Percentiles rank a stretch among this genome's conserved stretches.
These are phyloP conservation scores for Pogonognathellus flavescens DNA, from an alignment of 1,140 invertebrate species.

Conservation along the genomic window DNA sequence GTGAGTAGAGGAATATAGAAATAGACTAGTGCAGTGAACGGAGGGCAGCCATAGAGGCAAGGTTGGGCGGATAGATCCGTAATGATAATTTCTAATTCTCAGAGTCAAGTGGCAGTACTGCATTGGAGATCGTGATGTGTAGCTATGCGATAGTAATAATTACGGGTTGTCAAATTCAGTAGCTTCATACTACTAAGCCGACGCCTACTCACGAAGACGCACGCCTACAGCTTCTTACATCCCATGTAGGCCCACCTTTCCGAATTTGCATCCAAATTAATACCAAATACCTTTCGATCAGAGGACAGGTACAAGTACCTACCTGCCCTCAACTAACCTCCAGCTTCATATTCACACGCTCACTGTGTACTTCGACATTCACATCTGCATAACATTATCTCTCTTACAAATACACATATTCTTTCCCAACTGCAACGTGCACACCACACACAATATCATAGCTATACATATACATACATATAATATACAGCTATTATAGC, in stretches of 20 bases:
- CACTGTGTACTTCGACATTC: background rate
- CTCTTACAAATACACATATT: background rate
- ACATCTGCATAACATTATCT: slow-evolving; percentile 32
- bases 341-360: slow-evolving; percentile 33
- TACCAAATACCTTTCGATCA: slow-evolving; percentile 59
- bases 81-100: slow-evolving; percentile 61
- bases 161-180: slow-evolving; percentile 66
- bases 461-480: too few relatives aligned
- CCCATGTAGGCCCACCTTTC: slow-evolving; percentile 57
- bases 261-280: slow-evolving; percentile 64
- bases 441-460: too few relatives aligned
- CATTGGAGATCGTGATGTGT: slow-evolving; percentile 60
- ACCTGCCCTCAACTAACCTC: slow-evolving; percentile 43
- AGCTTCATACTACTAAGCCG: slow-evolving; percentile 64
- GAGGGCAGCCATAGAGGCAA: slow-evolving; percentile 43
- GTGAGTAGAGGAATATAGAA: background rate
- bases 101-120: slow-evolving; percentile 56
- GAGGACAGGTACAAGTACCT: slow-evolving; percentile 36
- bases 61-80: slow-evolving; percentile 53
- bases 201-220: slow-evolving; percentile 66
- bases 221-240: slow-evolving; percentile 66
- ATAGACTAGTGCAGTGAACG: slow-evolving; percentile 11
- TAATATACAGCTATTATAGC: too few relatives aligned
- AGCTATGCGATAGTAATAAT: slow-evolving; percentile 62
- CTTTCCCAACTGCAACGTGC: background rate